A percentile compares a stretch with the other conserved stretches of the same genome.
phyloP scores from a whole-genome alignment of 1,140 invertebrate species.

The Caenorhabditis inopinata region DNA sequence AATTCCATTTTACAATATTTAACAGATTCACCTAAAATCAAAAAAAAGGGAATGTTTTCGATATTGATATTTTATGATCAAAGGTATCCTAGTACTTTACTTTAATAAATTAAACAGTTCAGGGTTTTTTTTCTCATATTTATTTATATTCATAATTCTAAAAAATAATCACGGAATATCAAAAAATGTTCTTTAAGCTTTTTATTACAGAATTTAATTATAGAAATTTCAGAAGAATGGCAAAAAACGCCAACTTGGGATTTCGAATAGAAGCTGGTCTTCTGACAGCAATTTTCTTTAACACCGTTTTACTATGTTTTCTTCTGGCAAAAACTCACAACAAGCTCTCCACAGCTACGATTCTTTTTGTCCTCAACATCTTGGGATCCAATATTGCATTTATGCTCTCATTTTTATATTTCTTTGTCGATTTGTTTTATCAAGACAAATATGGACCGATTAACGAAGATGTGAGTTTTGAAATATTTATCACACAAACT shows the following conservation, averaged over 20 bases:
- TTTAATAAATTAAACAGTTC: too few relatives aligned
- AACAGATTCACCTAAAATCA: too few relatives aligned
- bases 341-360: conserved; percentile 63
- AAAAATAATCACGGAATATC: too few relatives aligned
- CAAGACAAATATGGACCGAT: conserved; percentile 50
- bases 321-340: conserved; percentile 52
- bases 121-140: too few relatives aligned
- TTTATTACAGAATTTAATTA: too few relatives aligned
- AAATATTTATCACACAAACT: not conserved
- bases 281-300: conserved; percentile 7
- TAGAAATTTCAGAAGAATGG: conserved; percentile 33
- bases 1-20: too few relatives aligned
- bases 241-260: conserved; percentile 47
- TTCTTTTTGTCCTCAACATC: conserved; percentile 65
- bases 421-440: conserved; percentile 59
- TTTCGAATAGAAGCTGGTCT: conserved; percentile 48
- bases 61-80: too few relatives aligned
- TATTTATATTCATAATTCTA: too few relatives aligned
- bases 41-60: too few relatives aligned
- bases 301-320: conserved; percentile 32
- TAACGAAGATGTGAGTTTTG: conserved; percentile 47
- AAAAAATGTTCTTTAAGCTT: too few relatives aligned
- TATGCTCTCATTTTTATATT: conserved; percentile 61
- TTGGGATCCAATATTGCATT: conserved; percentile 65
- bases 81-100: too few relatives aligned